phyloP scores from a whole-genome alignment of 2,888 invertebrate genomes.

The Hylaea fasciaria region DNA sequence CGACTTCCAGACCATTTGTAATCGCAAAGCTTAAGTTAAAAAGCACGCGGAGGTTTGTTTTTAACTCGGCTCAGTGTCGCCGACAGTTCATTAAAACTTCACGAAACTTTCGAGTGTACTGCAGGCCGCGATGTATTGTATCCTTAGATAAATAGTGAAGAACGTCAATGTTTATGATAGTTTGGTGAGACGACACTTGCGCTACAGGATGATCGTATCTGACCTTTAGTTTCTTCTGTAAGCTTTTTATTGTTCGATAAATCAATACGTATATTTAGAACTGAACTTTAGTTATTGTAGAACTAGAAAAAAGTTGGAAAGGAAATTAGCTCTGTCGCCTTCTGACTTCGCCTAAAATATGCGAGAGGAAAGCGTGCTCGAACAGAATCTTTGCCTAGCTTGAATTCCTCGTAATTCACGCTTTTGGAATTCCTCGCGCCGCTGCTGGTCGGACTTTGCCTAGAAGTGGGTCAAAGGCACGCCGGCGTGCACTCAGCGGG shows the following conservation, averaged over 20 bases:
- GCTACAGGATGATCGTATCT: too few species aligned
- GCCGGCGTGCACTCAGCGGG: slow-evolving; percentile 2
- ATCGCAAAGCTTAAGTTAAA: too few species aligned
- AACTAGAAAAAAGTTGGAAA: too few species aligned
- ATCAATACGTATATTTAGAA: too few species aligned
- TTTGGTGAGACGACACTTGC: neutral
- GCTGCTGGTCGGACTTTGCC: slow-evolving; percentile 26
- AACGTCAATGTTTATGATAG: neutral
- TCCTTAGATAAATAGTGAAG: slow-evolving; percentile 11
- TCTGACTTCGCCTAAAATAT: neutral
- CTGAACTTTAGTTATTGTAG: too few species aligned
- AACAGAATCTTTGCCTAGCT: neutral
- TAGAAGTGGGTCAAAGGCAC: slow-evolving; percentile 28
- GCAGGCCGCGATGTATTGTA: slow-evolving; percentile 1
- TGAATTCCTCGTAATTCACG: slow-evolving; percentile 6
- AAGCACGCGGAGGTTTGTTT: slow-evolving; percentile 7
- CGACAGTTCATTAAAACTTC: slow-evolving; percentile 46
- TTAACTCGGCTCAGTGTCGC: slow-evolving; percentile 30
- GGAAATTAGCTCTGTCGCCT: neutral
- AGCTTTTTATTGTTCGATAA: too few species aligned
- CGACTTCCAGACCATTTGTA: slow-evolving; percentile 17
- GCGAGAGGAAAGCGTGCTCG: neutral
- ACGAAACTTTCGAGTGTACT: slow-evolving; percentile 25
- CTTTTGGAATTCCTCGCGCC: slow-evolving; percentile 26
- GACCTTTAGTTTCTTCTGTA: too few species aligned